Evolutionary conservation across 2,888 invertebrate genomes (phyloP).

Genomic region (Chloroclysta siterata): DNA sequence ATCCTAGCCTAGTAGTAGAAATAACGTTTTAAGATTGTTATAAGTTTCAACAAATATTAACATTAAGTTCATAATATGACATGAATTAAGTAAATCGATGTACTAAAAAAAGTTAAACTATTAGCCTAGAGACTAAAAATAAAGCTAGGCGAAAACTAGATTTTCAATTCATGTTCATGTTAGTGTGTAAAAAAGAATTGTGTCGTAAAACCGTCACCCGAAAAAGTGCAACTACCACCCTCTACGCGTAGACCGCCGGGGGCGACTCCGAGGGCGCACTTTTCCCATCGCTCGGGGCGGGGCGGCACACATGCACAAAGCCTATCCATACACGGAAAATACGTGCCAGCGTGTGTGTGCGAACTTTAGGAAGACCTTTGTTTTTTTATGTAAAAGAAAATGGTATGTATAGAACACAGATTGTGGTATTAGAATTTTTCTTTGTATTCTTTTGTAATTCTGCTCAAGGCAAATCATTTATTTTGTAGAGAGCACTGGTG

Average conservation of each 20-base stretch:
- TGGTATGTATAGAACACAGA: conserved; percentile 11
- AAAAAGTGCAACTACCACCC: conserved; percentile 51
- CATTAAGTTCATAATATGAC: too few relatives aligned
- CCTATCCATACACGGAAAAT: conserved; percentile 35
- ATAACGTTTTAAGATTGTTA: too few relatives aligned
- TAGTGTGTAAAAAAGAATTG: too few relatives aligned
- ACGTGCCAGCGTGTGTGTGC: conserved; percentile 18
- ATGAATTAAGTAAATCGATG: too few relatives aligned
- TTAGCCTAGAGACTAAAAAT: too few relatives aligned
- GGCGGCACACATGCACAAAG: conserved; percentile 51
- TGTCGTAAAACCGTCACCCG: too few relatives aligned
- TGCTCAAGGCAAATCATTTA: background rate
- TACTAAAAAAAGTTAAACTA: too few relatives aligned
- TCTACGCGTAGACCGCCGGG: conserved; percentile 53
- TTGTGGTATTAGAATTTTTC: conserved; percentile 5
- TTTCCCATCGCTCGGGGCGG: conserved; percentile 71
- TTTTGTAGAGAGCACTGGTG: background rate
- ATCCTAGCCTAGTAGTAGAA: too few relatives aligned
- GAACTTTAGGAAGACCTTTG: conserved; percentile 18
- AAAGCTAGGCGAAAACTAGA: too few relatives aligned
- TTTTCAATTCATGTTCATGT: too few relatives aligned
- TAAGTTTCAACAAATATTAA: too few relatives aligned
- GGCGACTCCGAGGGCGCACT: conserved; percentile 69
- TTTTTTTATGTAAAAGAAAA: conserved; percentile 13
- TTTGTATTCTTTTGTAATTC: conserved; percentile 5